Evolutionary conservation across 2,113 vertebrate species (phyloP).

Genomic region (Psittacula cyanocephala): DNA sequence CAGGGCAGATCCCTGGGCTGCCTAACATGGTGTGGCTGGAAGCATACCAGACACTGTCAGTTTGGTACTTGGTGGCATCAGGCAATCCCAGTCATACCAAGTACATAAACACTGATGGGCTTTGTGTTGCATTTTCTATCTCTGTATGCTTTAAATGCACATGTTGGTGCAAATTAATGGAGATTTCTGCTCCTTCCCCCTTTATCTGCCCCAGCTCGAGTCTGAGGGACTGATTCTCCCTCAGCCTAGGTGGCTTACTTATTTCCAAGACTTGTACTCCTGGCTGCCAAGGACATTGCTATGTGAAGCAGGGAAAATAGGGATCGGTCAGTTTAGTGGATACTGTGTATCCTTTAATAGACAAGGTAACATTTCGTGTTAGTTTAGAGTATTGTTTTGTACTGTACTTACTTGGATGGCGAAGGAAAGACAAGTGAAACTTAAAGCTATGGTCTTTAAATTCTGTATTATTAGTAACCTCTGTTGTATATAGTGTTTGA

Average conservation of each 20-base stretch:
- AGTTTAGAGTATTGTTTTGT: conserved; percentile 94
- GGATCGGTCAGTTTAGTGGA: conserved; percentile 94
- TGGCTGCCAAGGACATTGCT: conserved; percentile 81
- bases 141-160: conserved; percentile 50
- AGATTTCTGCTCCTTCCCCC: conserved; percentile 21
- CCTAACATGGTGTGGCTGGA: not conserved
- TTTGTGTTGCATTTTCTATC: conserved; percentile 24
- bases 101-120: conserved; percentile 2
- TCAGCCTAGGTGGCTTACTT: conserved; percentile 22
- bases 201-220: not conserved
- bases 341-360: conserved; percentile 99
- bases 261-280: conserved; percentile 68
- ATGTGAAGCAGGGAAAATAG: conserved; percentile 90
- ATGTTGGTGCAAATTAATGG: conserved; percentile 34
- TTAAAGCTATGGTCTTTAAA: conserved; percentile 80
- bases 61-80: conserved; percentile 35
- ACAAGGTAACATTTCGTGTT: conserved; percentile 92
- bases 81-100: conserved; percentile 58
- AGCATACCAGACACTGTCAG: not conserved
- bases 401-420: conserved; percentile 97
- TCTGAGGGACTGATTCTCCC: conserved; percentile 30
- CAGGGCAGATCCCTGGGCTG: not conserved
- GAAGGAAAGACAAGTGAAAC: conserved; percentile 86
- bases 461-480: conserved; percentile 89
- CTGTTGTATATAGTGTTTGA: conserved; percentile 99